phyloP scores from a whole-genome alignment of 2,113 vertebrate species.

The Butastur rufipennis region DNA sequence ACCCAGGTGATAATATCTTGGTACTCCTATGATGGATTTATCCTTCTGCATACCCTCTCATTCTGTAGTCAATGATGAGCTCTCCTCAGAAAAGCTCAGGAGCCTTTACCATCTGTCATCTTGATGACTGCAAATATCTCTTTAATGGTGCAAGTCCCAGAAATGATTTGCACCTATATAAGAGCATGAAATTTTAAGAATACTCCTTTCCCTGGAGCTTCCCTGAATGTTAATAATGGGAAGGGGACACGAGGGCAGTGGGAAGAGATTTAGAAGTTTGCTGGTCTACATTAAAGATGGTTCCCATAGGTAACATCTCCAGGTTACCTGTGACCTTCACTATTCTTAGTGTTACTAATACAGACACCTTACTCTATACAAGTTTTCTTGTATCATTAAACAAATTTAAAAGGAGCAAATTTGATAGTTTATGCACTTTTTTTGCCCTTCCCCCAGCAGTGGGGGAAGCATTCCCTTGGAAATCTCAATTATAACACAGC shows the following conservation, averaged over 20 bases:
- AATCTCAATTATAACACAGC: slow-evolving; percentile 14
- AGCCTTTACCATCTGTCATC: neutral
- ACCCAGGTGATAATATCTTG: neutral
- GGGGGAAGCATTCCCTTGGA: neutral
- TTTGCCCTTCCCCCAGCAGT: neutral
- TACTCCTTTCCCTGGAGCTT: neutral
- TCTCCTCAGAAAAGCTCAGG: neutral
- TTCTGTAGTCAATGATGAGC: neutral
- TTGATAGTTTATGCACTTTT: neutral
- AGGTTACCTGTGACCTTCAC: neutral
- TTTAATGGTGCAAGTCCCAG: neutral
- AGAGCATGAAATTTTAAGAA: neutral
- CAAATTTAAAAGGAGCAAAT: neutral
- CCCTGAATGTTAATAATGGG: neutral
- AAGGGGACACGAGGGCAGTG: neutral
- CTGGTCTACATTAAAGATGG: neutral
- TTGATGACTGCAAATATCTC: neutral
- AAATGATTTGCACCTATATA: neutral
- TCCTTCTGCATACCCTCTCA: neutral
- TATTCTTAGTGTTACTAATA: neutral
- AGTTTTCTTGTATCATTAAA: neutral
- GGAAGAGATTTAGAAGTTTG: neutral
- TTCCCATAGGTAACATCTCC: neutral
- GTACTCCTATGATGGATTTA: slow-evolving; percentile 4
- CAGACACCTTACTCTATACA: neutral